A percentile compares a stretch with the other conserved stretches of the same genome.
phyloP scores from a whole-genome alignment of 2,888 invertebrate species.

The Amphipoea lucens region DNA sequence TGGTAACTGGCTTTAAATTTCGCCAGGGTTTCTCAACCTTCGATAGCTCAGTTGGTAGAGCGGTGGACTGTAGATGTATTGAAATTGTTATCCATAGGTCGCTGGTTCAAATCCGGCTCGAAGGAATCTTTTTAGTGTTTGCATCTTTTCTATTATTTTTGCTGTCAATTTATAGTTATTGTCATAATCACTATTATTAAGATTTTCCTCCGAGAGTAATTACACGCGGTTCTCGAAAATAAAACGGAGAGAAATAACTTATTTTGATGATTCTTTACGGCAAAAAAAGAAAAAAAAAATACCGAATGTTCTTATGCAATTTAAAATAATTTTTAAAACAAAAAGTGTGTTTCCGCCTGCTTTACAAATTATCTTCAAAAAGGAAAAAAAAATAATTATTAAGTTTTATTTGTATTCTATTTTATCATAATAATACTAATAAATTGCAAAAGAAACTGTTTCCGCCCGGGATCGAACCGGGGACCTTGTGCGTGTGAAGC shows the following conservation, averaged over 20 bases:
- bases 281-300: background rate
- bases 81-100: conserved; percentile 88
- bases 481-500: conserved; percentile 94
- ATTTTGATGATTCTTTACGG: background rate
- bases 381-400: background rate
- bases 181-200: background rate
- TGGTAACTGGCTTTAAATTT: conserved; percentile 66
- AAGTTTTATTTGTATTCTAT: background rate
- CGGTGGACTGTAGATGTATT: conserved; percentile 89
- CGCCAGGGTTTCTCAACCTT: conserved; percentile 70
- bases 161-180: background rate
- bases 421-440: background rate
- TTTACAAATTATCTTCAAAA: background rate
- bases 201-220: background rate
- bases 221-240: no score
- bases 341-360: background rate
- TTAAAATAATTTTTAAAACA: background rate
- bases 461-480: conserved; percentile 93
- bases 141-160: background rate
- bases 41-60: conserved; percentile 91
- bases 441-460: conserved; percentile 79
- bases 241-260: background rate
- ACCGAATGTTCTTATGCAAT: background rate
- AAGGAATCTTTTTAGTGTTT: conserved; percentile 78
- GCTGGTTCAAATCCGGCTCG: conserved; percentile 91